Conservation (phyloP, 2,888 invertebrate species). For the Machimus rusticus region DNA sequence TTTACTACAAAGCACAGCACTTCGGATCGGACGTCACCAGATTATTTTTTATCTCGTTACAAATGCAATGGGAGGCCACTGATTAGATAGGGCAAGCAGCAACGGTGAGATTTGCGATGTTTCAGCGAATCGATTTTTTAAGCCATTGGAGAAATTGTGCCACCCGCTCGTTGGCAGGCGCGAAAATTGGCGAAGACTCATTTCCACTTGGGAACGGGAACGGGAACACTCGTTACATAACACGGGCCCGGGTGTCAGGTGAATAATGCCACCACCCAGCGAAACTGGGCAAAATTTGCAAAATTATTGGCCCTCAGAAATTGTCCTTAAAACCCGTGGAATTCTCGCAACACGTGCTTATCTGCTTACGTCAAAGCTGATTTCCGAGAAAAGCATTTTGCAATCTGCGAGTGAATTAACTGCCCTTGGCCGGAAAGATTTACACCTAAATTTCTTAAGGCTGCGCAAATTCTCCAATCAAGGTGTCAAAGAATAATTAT, state of each 20-base stretch:
- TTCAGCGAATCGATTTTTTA: neutral
- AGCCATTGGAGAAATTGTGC: neutral
- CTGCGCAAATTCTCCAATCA: neutral
- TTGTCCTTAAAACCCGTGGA: neutral
- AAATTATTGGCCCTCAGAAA: neutral
- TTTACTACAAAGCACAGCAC: neutral
- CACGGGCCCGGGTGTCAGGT: neutral
- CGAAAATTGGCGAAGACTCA: neutral
- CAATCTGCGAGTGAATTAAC: neutral
- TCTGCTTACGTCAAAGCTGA: neutral
- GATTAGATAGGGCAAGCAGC: neutral
- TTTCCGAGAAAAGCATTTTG: neutral
- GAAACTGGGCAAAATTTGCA: neutral
- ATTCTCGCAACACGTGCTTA: slow-evolving; percentile 2
- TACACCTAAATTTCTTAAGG: neutral
- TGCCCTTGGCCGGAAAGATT: neutral
- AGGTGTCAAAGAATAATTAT: neutral
- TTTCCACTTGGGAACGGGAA: neutral
- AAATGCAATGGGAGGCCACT: neutral
- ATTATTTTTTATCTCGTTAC: neutral
- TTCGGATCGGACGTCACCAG: neutral
- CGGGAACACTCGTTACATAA: neutral
- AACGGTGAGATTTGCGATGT: neutral
- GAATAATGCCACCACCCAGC: neutral
- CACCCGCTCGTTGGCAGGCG: slow-evolving; percentile 33